Conservation (phyloP, 2,113 vertebrate species). For the Pyxicephalus adspersus region DNA sequence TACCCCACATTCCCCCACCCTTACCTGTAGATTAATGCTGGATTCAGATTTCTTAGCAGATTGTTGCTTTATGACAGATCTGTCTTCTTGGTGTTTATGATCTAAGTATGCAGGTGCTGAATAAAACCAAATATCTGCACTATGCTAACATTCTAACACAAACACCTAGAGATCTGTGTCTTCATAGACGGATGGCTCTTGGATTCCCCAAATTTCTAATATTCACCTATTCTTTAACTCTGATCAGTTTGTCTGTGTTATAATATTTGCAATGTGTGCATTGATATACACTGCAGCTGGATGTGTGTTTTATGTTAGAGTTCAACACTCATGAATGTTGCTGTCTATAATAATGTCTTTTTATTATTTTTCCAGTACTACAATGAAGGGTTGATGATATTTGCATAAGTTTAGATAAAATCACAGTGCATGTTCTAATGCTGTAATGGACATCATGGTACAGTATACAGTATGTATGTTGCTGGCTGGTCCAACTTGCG, state of each 20-base stretch:
- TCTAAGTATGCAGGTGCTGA: not conserved
- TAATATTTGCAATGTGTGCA: constrained; percentile 19
- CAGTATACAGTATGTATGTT: not conserved
- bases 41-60: not conserved
- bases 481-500: not conserved
- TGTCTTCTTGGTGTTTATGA: not conserved
- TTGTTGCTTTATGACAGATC: not conserved
- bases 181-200: not conserved
- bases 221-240: constrained; percentile 17
- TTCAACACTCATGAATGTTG: constrained; percentile 1
- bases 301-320: constrained; percentile 11
- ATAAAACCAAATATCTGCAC: not conserved
- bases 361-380: not conserved
- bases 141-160: not conserved
- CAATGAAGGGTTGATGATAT: not conserved
- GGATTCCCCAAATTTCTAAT: not conserved
- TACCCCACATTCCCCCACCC: not conserved
- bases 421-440: constrained; percentile 12
- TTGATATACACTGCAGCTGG: constrained; percentile 18
- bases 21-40: constrained; percentile 44
- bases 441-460: not conserved
- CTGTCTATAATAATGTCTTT: not conserved
- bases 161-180: not conserved
- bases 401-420: not conserved
- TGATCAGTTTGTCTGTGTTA: constrained; percentile 30